Evolutionary conservation across 2,888 invertebrate genomes (phyloP).

Genomic region (Sthenelais limicola): DNA sequence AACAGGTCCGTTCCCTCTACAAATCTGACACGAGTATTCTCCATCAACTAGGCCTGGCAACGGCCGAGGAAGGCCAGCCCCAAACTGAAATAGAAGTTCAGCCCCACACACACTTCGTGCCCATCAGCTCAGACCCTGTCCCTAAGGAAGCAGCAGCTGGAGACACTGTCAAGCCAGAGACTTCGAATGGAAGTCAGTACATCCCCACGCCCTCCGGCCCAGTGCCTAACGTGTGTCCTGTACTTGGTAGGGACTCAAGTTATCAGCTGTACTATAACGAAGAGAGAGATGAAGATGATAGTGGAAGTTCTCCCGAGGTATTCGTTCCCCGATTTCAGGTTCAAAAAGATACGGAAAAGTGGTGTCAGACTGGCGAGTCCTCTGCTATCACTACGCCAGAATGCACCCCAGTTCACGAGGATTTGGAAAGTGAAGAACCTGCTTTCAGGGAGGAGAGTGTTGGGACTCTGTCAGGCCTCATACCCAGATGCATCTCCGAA

Average conservation of each 20-base stretch:
- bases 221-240: constrained; percentile 10
- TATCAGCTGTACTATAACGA: constrained; percentile 26
- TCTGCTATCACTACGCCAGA: too few species aligned
- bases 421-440: neutral
- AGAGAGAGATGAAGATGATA: neutral
- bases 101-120: constrained; percentile 86
- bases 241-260: constrained; percentile 22
- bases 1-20: constrained; percentile 47
- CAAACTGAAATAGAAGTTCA: constrained; percentile 77
- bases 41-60: constrained; percentile 45
- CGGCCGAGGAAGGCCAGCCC: constrained; percentile 45
- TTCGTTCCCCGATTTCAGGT: constrained; percentile 20
- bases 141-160: too few species aligned
- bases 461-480: neutral
- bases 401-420: neutral
- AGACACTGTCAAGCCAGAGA: neutral
- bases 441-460: neutral
- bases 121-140: constrained; percentile 75
- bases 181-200: too few species aligned
- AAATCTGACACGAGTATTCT: constrained; percentile 47
- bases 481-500: neutral
- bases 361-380: neutral
- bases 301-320: neutral
- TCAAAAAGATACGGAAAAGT: constrained; percentile 22
- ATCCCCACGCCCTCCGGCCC: constrained; percentile 1